Percentiles rank a stretch among this genome's conserved stretches.
Evolutionary conservation across 2,797 vertebrate genomes (phyloP).

Genomic region (Hemitrygon akajei): DNA sequence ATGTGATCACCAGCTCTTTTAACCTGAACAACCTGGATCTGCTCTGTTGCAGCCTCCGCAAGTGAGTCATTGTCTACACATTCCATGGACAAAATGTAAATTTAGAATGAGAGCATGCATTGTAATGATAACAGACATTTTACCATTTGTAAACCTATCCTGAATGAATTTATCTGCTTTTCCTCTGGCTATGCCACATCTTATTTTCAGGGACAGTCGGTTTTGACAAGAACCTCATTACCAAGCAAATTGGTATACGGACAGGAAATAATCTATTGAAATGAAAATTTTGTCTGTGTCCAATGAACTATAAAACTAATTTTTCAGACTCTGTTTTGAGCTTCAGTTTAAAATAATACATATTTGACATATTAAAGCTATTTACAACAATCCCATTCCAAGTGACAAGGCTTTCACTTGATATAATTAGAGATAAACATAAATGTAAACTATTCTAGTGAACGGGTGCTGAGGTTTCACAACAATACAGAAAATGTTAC

Average conservation of each 20-base stretch:
- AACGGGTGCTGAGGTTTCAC: not conserved
- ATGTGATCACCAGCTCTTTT: not conserved
- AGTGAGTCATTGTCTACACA: not conserved
- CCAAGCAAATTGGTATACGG: conserved; percentile 62
- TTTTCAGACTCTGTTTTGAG: not conserved
- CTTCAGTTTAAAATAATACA: conserved; percentile 2
- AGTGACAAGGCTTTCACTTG: not conserved
- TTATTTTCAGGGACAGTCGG: conserved; percentile 4
- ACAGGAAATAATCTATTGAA: conserved; percentile 51
- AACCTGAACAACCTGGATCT: not conserved
- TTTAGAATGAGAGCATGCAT: not conserved
- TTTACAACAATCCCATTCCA: not conserved
- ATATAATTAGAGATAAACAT: not conserved
- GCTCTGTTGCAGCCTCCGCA: not conserved
- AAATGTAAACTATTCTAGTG: too few species aligned
- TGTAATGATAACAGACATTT: not conserved
- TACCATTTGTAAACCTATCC: not conserved
- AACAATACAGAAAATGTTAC: not conserved
- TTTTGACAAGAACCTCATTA: conserved; percentile 54
- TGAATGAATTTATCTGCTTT: conserved; percentile 12
- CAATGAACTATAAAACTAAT: conserved; percentile 15
- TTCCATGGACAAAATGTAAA: not conserved
- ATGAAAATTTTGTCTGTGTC: not conserved
- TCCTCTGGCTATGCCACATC: not conserved
- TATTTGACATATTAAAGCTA: not conserved